Evolutionary conservation across 2,888 invertebrate genomes (phyloP), one percentile per base, ranked within the genome.

Genomic region (Drepana falcataria): DNA sequence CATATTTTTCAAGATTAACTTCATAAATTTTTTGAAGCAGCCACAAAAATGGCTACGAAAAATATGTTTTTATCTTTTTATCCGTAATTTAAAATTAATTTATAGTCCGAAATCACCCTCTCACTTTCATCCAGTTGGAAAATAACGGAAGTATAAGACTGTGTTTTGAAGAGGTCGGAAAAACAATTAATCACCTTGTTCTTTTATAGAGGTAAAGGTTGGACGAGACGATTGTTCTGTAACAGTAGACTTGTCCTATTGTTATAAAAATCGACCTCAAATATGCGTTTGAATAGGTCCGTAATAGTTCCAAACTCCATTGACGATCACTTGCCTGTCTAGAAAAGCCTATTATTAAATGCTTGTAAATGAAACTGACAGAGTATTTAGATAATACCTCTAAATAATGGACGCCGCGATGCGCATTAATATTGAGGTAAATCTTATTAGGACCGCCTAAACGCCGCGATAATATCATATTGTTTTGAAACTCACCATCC

Each of bases 381-480:
- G 68, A 77, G 76, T 85, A 77, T 83, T 84, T 79, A 83, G 83
- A 85, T 85, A 87, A 88, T 87, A 81, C 85, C 81, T 76, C 73
- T 69, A 77, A 86, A 90, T 89, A 90, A 89, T 87, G 80, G 90
- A 87, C 76, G 82, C 87, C 75, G 68, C 85, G 87, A 85, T 85
- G 89, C 87, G 87, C 83, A 86, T 89, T 87, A 89, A 89, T 88
- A 89, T 87, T 89, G 84, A 89, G 81, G 87, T 83, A 89, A 90
- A 91, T 91, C 90, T 90, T 91, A 90, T 90, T 91, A 91, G 87
- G 83, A 81, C 84, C 83, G 85, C 79, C 83, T 87, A 87, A 88
- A 88, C 83, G 81, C 83, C 71, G 83, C 83, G 90, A 90, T 90
- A 88, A 90, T 87, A 90, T 90, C 90, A 81, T 83, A 89, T 91